Evolutionary conservation across 2,797 vertebrate species (phyloP).

Genomic region (Acanthurus leucopareius): DNA sequence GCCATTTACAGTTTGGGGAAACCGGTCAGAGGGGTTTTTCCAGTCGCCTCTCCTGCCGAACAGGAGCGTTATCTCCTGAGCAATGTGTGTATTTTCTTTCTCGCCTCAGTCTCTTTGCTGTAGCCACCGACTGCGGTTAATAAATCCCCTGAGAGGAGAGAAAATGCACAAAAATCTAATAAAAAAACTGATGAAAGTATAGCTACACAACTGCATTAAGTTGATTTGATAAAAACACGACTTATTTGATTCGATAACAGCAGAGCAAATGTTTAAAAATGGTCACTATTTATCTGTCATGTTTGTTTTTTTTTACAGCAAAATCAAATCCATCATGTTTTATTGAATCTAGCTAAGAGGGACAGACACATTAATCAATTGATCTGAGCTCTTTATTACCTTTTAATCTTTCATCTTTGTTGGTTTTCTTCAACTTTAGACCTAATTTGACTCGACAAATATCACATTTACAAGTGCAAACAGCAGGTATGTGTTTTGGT

Average conservation of each 20-base stretch:
- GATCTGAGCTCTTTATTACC: too few relatives aligned
- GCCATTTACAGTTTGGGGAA: not conserved
- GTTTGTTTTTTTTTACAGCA: too few relatives aligned
- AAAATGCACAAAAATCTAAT: not conserved
- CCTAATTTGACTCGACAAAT: too few relatives aligned
- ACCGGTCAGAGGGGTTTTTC: not conserved
- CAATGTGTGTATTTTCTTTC: not conserved
- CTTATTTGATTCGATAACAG: not conserved
- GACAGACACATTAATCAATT: too few relatives aligned
- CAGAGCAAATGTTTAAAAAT: not conserved
- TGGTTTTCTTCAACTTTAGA: too few relatives aligned
- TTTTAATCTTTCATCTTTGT: too few relatives aligned
- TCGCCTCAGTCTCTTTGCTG: not conserved
- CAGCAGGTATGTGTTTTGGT: too few relatives aligned
- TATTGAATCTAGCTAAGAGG: too few relatives aligned
- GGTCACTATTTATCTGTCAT: slow-evolving; percentile 47
- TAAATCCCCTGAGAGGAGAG: not conserved
- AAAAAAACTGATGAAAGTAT: slow-evolving; percentile 19
- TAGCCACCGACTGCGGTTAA: not conserved
- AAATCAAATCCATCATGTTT: too few relatives aligned
- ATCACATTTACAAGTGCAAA: too few relatives aligned
- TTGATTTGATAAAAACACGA: slow-evolving; percentile 20
- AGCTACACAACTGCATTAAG: slow-evolving; percentile 9
- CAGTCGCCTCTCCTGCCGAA: not conserved
- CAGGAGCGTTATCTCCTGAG: not conserved